A percentile compares a stretch with the other conserved stretches of the same genome.
phyloP scores from a whole-genome alignment of 2,888 invertebrate genomes.

The Andricus curvator region DNA sequence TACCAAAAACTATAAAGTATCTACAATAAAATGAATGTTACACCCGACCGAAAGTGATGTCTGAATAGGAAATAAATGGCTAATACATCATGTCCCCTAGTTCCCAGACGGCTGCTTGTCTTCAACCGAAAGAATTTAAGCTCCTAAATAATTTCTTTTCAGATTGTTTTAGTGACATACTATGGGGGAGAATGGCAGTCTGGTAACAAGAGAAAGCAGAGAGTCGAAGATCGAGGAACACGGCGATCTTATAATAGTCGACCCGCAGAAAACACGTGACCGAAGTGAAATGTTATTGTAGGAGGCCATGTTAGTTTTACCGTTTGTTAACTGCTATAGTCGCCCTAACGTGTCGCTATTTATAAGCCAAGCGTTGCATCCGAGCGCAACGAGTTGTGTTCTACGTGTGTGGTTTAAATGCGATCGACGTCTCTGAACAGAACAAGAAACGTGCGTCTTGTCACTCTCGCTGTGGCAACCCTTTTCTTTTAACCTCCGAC shows the following conservation, averaged over 20 bases:
- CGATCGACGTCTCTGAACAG: conserved; percentile 54
- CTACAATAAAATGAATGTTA: too few species aligned
- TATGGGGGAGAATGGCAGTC: conserved; percentile 30
- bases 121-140: background rate
- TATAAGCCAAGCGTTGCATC: conserved; percentile 69
- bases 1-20: too few species aligned
- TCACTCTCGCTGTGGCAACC: conserved; percentile 26
- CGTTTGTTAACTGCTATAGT: conserved; percentile 73
- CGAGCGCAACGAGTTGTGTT: conserved; percentile 49
- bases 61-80: background rate
- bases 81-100: background rate
- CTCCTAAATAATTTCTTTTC: conserved; percentile 21
- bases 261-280: conserved; percentile 76
- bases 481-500: conserved; percentile 25
- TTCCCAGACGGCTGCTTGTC: background rate
- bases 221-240: conserved; percentile 53
- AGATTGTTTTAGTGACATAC: conserved; percentile 38
- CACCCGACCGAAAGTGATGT: background rate
- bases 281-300: conserved; percentile 77
- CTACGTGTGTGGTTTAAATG: conserved; percentile 68
- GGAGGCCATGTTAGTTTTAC: conserved; percentile 75
- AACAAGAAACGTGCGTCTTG: conserved; percentile 38
- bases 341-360: conserved; percentile 68
- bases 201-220: conserved; percentile 39
- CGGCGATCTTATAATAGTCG: conserved; percentile 70